Percentiles rank a stretch among this genome's conserved stretches.
These are phyloP conservation scores for Drosophila mimetica DNA, from an alignment of 2,888 invertebrate genomes.

Conservation along the genomic window DNA sequence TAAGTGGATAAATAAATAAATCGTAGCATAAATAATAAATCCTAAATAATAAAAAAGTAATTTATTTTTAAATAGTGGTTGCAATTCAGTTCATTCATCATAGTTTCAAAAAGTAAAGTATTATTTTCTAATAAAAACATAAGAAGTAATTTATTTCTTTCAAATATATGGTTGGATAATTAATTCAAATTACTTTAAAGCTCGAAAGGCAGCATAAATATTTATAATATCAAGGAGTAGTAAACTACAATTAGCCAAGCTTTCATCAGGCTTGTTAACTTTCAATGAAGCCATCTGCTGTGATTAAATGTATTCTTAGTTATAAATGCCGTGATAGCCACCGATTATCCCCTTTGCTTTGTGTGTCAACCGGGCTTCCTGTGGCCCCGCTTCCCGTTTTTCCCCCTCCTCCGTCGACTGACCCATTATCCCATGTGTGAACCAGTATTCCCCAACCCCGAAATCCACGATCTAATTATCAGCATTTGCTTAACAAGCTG, in stretches of 20 bases:
- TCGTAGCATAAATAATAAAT: no score
- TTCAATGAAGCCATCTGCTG: not conserved
- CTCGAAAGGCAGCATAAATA: not conserved
- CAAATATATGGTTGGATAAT: no score
- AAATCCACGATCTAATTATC: conserved; percentile 62
- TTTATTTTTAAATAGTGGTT: no score
- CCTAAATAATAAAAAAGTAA: no score
- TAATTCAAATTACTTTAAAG: no score
- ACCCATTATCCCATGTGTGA: conserved; percentile 44
- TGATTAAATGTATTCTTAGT: conserved; percentile 17
- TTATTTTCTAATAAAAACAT: no score
- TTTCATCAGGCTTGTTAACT: not conserved
- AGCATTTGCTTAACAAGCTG: conserved; percentile 63
- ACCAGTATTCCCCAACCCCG: conserved; percentile 24
- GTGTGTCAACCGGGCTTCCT: conserved; percentile 38
- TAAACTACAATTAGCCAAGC: not conserved
- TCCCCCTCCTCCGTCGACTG: conserved; percentile 2
- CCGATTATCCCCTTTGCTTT: conserved; percentile 28
- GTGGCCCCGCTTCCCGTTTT: not conserved
- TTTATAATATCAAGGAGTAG: not conserved
- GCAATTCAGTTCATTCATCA: no score
- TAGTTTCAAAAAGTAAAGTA: no score
- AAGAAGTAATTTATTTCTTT: no score
- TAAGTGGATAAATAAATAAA: no score
- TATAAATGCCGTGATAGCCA: conserved; percentile 14